Conservation (phyloP, 2,113 vertebrate species). For the Zapus hudsonius region DNA sequence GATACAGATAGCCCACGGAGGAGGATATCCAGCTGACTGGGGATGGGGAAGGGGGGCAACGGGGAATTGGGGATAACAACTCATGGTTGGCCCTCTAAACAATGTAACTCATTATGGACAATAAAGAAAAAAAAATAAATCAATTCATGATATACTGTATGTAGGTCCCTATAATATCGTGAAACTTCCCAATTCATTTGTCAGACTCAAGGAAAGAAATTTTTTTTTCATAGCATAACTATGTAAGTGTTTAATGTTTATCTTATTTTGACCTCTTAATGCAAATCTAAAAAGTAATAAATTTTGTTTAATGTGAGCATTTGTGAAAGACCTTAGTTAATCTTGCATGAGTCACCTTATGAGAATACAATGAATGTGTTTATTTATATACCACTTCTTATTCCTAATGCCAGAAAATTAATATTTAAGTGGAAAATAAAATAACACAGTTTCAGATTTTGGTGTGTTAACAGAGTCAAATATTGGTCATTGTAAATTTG, state of each 20-base stretch:
- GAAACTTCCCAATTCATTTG: not conserved
- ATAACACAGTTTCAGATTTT: not conserved
- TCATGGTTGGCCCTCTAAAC: no score
- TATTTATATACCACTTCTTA: rapidly evolving
- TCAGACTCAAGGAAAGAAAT: not conserved
- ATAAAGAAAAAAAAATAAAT: no score
- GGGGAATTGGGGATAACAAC: no score
- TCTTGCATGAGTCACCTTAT: not conserved
- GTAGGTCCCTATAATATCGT: not conserved
- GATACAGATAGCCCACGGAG: no score
- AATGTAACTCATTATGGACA: no score
- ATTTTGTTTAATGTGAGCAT: not conserved
- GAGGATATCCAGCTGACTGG: no score
- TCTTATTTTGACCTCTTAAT: not conserved
- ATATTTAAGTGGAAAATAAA: not conserved
- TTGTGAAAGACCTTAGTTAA: not conserved
- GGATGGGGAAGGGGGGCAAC: no score
- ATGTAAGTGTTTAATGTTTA: not conserved
- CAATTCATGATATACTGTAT: not conserved
- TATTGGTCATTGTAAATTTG: not conserved
- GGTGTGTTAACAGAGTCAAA: not conserved
- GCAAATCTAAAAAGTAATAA: not conserved
- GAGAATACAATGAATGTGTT: not conserved
- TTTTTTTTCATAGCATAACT: not conserved
- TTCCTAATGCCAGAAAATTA: not conserved